Evolutionary conservation across 1,140 invertebrate genomes (phyloP), one percentile per base, ranked within the genome.

Genomic region (Meteorus sp.): DNA sequence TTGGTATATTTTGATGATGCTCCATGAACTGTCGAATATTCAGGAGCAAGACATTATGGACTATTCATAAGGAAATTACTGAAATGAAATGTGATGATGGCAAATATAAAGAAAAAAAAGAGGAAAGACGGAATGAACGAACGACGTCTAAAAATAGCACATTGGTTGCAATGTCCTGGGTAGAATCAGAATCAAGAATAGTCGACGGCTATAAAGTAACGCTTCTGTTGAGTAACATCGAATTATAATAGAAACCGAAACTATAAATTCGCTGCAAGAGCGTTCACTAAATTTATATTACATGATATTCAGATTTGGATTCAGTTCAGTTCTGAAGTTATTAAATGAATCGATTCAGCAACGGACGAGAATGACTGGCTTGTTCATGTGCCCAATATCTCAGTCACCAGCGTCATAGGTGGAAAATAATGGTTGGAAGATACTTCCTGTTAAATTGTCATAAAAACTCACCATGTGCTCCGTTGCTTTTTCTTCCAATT

Each of bases 381-480:
- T n/a, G n/a, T n/a, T n/a, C n/a, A n/a, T n/a, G n/a, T n/a, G n/a
- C n/a, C n/a, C n/a, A n/a, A n/a, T n/a, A n/a, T n/a, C n/a, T n/a
- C n/a, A n/a, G n/a, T n/a, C n/a, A n/a, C n/a, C n/a, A n/a, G n/a
- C n/a, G n/a, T n/a, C n/a, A n/a, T n/a, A n/a, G n/a, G 9, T 11
- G 3, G 20, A n/a, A 53, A 39, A 53, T 37, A 39, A 25, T 13
- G 15, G 13, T 43, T 6, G 20, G 8, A 2, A 13, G 9, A 3
- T 25, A n/a, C n/a, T 54, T 41, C 13, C 27, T 23, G 13, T 35
- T 31, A 4, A 31, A 31, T 31, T 19, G 31, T 11, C 13, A 20
- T 25, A 1, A n/a, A n/a, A n/a, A 78, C 81, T 82, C 71, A 89
- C 88, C 86, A 87, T 85, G 74, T 88, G 84, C 73, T 89, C 87